Percentiles rank a stretch among this genome's conserved stretches.
Evolutionary conservation across 2,113 vertebrate genomes (phyloP).

Genomic region (Carlito syrichta): DNA sequence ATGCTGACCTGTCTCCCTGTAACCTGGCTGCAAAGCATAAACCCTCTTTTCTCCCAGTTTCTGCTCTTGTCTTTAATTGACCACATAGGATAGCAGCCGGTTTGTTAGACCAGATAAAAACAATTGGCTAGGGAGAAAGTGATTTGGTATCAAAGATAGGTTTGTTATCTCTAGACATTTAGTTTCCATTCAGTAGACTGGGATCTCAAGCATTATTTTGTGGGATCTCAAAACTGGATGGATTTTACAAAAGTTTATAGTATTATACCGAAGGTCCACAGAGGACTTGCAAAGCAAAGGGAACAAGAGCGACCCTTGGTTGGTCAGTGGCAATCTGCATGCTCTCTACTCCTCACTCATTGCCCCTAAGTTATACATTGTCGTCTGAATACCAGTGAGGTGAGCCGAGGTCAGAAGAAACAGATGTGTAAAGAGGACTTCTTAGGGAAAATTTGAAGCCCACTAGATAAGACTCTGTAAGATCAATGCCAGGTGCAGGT

Average conservation of each 20-base stretch:
- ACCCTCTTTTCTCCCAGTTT: no score
- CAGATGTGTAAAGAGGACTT: not conserved
- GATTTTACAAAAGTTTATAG: not conserved
- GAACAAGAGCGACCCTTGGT: accelerated
- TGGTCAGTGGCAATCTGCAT: not conserved
- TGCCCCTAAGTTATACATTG: accelerated
- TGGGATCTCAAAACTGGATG: not conserved
- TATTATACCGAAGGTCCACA: not conserved
- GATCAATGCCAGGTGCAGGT: not conserved
- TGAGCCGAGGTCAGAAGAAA: not conserved
- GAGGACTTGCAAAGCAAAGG: not conserved
- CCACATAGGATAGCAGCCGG: no score
- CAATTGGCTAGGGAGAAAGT: no score
- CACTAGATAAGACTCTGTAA: not conserved
- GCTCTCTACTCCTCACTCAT: accelerated
- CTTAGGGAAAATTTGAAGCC: not conserved
- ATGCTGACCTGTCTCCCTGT: no score
- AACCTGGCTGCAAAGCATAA: no score
- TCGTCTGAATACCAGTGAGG: not conserved
- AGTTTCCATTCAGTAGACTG: not conserved
- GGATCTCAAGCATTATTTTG: not conserved
- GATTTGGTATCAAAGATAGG: no score
- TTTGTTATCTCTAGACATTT: not conserved
- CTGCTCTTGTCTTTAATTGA: no score
- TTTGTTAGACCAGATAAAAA: no score